Evolutionary conservation across 2,113 vertebrate genomes (phyloP).

Genomic region (Atlantisia rogersi): DNA sequence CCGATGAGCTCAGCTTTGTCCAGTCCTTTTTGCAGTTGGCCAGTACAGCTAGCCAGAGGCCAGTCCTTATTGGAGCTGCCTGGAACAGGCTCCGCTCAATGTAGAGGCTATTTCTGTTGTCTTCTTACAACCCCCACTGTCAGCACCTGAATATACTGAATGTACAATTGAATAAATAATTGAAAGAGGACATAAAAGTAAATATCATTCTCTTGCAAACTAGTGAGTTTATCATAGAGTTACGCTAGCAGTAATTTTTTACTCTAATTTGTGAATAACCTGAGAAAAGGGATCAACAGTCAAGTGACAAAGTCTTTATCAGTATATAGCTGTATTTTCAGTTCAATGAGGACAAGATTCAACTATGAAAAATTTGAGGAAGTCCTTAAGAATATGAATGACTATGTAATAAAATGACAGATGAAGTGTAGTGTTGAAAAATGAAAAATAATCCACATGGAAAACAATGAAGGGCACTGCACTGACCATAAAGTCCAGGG

Average conservation of each 20-base stretch:
- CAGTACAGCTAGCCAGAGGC: no score
- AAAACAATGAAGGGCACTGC: neutral
- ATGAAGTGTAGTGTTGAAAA: neutral
- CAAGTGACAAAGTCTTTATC: neutral
- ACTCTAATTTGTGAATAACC: neutral
- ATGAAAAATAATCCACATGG: neutral
- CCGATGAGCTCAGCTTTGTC: neutral
- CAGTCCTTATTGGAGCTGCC: neutral
- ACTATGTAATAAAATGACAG: neutral
- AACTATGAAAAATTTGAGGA: neutral
- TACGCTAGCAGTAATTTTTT: neutral
- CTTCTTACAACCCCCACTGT: neutral
- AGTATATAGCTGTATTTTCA: neutral
- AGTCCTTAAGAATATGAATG: neutral
- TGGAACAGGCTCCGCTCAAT: neutral
- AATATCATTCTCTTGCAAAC: neutral
- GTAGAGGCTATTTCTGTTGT: neutral
- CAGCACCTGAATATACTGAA: neutral
- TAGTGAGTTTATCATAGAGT: neutral
- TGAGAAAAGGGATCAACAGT: neutral
- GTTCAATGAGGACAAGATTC: rapidly evolving
- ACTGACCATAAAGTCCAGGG: neutral
- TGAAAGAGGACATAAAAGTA: neutral
- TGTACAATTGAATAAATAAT: neutral
- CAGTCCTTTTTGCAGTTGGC: no score